Conservation (phyloP, 2,113 vertebrate genomes). For the Gnathonemus echidnorhynchus region DNA sequence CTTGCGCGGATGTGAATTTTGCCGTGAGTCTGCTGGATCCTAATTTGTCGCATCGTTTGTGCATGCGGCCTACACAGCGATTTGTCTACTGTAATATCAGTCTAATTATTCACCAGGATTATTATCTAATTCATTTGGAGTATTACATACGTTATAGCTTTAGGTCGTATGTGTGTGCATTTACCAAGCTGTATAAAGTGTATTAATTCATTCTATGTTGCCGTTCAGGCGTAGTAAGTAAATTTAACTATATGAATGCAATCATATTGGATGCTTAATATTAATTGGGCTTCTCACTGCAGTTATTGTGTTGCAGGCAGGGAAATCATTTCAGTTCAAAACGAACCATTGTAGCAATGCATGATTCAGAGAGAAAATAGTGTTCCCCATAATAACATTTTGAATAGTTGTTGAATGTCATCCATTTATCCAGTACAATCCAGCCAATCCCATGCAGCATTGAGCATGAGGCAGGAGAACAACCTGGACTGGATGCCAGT, state of each 20-base stretch:
- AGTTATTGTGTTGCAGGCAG: neutral
- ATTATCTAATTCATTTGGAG: conserved; percentile 28
- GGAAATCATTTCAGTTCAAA: neutral
- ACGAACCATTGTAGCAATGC: neutral
- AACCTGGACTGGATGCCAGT: neutral
- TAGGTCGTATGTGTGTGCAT: neutral
- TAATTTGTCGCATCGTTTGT: conserved; percentile 22
- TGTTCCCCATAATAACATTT: neutral
- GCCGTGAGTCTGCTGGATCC: neutral
- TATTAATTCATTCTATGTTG: neutral
- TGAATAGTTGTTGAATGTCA: neutral
- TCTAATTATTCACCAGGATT: conserved; percentile 34
- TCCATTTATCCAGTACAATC: neutral
- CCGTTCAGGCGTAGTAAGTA: neutral
- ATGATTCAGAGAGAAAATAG: neutral
- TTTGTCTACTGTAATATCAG: conserved; percentile 29
- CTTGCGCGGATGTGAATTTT: neutral
- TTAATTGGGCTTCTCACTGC: neutral
- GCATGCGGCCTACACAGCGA: conserved; percentile 3
- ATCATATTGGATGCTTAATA: neutral
- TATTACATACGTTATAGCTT: conserved; percentile 1
- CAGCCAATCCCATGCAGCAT: neutral
- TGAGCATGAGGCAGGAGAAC: neutral
- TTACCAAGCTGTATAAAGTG: neutral
- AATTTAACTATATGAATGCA: neutral